phyloP scores from a whole-genome alignment of 2,113 vertebrate species.

The Macquaria australasica region DNA sequence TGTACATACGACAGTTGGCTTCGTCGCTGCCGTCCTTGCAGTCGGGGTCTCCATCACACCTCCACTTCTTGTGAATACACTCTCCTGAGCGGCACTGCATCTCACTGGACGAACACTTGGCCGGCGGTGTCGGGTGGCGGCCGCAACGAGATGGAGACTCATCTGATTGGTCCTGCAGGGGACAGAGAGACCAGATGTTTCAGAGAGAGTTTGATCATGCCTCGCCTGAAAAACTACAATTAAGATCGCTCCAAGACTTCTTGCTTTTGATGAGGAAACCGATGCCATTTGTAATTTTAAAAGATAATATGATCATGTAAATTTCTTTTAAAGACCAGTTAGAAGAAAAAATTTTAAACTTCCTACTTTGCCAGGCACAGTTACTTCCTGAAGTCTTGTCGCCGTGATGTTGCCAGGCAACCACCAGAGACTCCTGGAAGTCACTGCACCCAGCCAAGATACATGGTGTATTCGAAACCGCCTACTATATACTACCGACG shows the following conservation, averaged over 20 bases:
- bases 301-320: no score
- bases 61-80: constrained; percentile 96
- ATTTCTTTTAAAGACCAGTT: not conserved
- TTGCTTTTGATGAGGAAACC: not conserved
- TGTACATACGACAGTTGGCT: constrained; percentile 93
- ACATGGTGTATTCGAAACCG: no score
- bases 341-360: not conserved
- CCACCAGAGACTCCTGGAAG: no score
- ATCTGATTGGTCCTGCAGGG: constrained; percentile 89
- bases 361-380: not conserved
- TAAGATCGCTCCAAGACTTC: no score
- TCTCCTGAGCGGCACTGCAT: constrained; percentile 93
- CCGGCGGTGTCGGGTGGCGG: constrained; percentile 87
- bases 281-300: not conserved
- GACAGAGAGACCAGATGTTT: not conserved
- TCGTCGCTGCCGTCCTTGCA: constrained; percentile 98
- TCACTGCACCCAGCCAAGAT: no score
- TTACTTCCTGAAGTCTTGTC: not conserved
- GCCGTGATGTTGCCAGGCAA: no score
- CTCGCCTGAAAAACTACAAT: not conserved
- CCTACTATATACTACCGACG: no score
- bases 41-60: constrained; percentile 96
- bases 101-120: constrained; percentile 90
- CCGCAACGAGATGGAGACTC: constrained; percentile 93
- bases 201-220: not conserved